Conservation (phyloP, 2,113 vertebrate species). For the Laticauda colubrina region DNA sequence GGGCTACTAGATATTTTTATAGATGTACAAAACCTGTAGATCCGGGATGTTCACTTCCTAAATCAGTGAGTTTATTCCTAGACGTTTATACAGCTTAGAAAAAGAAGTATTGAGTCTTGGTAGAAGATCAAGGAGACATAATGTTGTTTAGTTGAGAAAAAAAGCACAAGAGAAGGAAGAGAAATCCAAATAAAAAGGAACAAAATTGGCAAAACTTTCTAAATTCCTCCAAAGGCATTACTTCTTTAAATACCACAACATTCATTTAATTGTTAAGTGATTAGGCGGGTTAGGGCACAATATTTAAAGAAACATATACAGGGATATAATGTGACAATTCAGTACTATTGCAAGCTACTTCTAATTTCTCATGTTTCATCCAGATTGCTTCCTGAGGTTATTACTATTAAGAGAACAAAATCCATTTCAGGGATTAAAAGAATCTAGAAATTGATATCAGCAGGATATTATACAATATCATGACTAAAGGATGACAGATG, state of each 20-base stretch:
- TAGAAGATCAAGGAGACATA: not conserved
- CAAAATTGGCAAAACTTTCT: not conserved
- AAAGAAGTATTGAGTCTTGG: not conserved
- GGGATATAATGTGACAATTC: not conserved
- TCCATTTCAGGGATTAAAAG: conserved; percentile 37
- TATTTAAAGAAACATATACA: conserved; percentile 13
- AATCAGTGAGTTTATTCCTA: not conserved
- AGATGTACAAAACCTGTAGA: not conserved
- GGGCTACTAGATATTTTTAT: not conserved
- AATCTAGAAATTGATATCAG: conserved; percentile 31
- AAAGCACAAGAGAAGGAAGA: not conserved
- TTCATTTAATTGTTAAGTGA: conserved; percentile 22
- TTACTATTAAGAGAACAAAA: conserved; percentile 40
- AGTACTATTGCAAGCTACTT: conserved; percentile 19
- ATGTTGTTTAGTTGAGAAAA: not conserved
- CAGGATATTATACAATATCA: conserved; percentile 21
- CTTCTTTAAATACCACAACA: not conserved
- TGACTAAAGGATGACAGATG: not conserved
- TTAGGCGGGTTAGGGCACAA: conserved; percentile 22
- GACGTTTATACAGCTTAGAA: not conserved
- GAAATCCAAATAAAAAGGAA: not conserved
- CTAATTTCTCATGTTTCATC: conserved; percentile 29
- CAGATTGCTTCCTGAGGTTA: conserved; percentile 27
- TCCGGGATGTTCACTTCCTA: not conserved
- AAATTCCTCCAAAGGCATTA: not conserved